These are phyloP conservation scores for Hemitrygon akajei DNA, from an alignment of 2,797 vertebrate genomes.

Conservation along the genomic window DNA sequence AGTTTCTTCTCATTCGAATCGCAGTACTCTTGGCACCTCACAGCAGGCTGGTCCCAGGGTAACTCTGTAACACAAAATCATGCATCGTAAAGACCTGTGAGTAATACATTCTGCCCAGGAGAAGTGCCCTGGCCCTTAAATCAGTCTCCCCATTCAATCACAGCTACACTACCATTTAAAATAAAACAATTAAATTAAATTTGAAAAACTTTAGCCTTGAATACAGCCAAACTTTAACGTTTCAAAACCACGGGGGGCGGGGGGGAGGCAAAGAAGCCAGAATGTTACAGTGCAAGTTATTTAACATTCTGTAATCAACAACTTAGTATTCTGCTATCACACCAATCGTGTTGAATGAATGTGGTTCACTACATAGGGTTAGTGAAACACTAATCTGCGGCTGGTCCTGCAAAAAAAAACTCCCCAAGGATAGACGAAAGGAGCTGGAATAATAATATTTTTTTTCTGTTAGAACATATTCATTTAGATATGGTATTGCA, in stretches of 20 bases:
- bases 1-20: constrained; percentile 91
- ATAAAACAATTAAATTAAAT: neutral
- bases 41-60: constrained; percentile 90
- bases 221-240: neutral
- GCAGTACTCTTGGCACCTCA: constrained; percentile 85
- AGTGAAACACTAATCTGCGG: neutral
- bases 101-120: neutral
- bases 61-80: constrained; percentile 63
- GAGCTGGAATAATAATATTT: neutral
- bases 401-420: neutral
- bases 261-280: neutral
- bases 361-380: neutral
- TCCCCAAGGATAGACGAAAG: neutral
- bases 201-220: neutral
- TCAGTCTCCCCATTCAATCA: neutral
- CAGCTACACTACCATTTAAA: neutral
- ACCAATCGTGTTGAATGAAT: neutral
- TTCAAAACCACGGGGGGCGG: neutral
- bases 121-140: neutral
- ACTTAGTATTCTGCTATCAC: neutral
- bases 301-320: neutral
- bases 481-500: too few species aligned
- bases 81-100: neutral
- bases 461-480: neutral
- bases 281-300: neutral